A percentile compares a stretch with the other conserved stretches of the same genome.
phyloP scores from a whole-genome alignment of 2,113 vertebrate species.

The Dromaius novaehollandiae region DNA sequence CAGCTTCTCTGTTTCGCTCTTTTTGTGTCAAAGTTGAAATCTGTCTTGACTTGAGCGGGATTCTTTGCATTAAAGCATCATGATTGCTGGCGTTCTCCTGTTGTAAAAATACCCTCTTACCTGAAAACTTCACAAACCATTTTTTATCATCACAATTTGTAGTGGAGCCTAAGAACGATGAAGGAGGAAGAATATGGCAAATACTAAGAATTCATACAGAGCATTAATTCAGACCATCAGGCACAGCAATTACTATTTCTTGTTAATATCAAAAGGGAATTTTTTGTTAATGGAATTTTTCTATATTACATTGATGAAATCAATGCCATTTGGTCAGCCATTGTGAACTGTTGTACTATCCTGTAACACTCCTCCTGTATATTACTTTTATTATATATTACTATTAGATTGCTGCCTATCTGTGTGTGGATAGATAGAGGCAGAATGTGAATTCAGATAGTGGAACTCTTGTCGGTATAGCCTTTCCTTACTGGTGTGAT shows the following conservation, averaged over 20 bases:
- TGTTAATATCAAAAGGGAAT: not conserved
- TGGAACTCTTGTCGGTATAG: not conserved
- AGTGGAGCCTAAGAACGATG: not conserved
- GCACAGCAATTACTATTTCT: not conserved
- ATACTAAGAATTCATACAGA: not conserved
- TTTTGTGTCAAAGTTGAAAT: constrained; percentile 43
- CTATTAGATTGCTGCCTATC: too few relatives aligned
- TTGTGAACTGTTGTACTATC: not conserved
- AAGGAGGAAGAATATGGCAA: not conserved
- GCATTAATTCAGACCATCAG: not conserved
- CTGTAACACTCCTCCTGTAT: too few relatives aligned
- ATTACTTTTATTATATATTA: too few relatives aligned
- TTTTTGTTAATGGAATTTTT: not conserved
- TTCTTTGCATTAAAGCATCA: not conserved
- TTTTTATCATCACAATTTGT: not conserved
- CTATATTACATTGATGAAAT: fast-evolving
- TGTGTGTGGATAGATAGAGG: not conserved
- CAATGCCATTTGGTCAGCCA: fast-evolving
- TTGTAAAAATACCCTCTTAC: not conserved
- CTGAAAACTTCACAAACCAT: not conserved
- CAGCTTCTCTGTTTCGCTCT: constrained; percentile 62
- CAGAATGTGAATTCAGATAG: not conserved
- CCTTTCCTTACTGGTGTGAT: not conserved
- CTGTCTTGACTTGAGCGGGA: constrained; percentile 31
- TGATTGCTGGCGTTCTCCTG: not conserved